phyloP scores from a whole-genome alignment of 2,888 invertebrate genomes.

The Lithophane leautieri region DNA sequence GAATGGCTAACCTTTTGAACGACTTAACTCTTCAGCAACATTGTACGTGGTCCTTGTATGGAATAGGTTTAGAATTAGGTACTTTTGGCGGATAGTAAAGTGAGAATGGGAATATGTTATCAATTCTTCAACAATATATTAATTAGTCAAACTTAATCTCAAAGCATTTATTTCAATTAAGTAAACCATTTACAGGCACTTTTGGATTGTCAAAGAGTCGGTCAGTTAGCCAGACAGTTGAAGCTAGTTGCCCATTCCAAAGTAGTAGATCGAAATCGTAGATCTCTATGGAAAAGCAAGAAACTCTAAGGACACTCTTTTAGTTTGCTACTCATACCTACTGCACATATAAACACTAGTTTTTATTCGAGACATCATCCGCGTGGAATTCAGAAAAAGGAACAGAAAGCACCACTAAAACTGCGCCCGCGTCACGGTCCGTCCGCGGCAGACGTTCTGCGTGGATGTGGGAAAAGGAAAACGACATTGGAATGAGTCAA shows the following conservation, averaged over 20 bases:
- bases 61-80: background rate
- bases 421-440: background rate
- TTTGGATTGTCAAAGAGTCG: no score
- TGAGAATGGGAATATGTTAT: no score
- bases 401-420: background rate
- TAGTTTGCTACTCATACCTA: background rate
- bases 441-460: background rate
- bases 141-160: no score
- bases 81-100: background rate
- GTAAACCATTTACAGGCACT: no score
- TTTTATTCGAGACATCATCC: background rate
- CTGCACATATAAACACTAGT: background rate
- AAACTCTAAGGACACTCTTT: no score
- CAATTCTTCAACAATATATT: no score
- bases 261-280: no score
- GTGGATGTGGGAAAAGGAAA: background rate
- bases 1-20: background rate
- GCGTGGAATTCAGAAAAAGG: background rate
- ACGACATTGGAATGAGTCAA: background rate
- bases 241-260: no score
- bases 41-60: background rate
- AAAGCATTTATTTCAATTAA: no score
- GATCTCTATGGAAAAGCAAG: no score
- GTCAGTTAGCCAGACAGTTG: no score
- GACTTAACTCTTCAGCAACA: background rate